phyloP scores from a whole-genome alignment of 53 echinoderm and acorn worm species.

The Luidia sarsii region DNA sequence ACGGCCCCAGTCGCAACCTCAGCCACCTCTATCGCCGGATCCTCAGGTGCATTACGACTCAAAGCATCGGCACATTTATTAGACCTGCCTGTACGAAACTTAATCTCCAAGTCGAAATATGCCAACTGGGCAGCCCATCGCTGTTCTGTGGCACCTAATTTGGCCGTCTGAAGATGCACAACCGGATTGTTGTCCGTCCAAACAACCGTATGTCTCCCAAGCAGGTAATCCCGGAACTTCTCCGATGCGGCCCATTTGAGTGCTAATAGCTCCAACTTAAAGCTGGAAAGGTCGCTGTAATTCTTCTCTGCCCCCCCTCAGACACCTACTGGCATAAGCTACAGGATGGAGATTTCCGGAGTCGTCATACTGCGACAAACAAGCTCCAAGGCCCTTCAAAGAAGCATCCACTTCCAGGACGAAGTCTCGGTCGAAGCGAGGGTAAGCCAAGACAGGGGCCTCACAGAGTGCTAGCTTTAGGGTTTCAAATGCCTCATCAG shows the following conservation, averaged over 20 bases:
- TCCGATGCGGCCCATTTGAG: constrained; percentile 41
- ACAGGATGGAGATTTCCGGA: constrained; percentile 3
- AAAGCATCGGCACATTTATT: constrained; percentile 59
- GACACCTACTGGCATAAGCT: constrained; percentile 36
- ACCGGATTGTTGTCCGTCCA: no score
- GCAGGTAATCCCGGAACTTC: constrained; percentile 22
- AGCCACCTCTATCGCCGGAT: neutral
- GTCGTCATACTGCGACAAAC: no score
- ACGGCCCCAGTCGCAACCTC: neutral
- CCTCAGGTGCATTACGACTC: constrained; percentile 13
- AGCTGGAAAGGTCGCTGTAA: no score
- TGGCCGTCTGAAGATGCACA: no score
- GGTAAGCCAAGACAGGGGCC: no score
- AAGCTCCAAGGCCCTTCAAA: no score
- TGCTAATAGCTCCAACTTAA: constrained; percentile 34
- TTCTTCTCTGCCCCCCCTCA: constrained; percentile 23
- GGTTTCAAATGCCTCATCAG: neutral
- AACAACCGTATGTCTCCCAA: no score
- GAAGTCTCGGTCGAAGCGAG: constrained; percentile 28
- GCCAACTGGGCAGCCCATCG: constrained; percentile 52
- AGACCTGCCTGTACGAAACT: constrained; percentile 46
- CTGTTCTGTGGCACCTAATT: no score
- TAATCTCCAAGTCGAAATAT: constrained; percentile 20
- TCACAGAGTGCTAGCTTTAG: constrained; percentile 8
- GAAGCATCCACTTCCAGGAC: constrained; percentile 36